A percentile compares a stretch with the other conserved stretches of the same genome.
Conservation (phyloP, 2,113 vertebrate genomes). For the Dasypus novemcinctus region DNA sequence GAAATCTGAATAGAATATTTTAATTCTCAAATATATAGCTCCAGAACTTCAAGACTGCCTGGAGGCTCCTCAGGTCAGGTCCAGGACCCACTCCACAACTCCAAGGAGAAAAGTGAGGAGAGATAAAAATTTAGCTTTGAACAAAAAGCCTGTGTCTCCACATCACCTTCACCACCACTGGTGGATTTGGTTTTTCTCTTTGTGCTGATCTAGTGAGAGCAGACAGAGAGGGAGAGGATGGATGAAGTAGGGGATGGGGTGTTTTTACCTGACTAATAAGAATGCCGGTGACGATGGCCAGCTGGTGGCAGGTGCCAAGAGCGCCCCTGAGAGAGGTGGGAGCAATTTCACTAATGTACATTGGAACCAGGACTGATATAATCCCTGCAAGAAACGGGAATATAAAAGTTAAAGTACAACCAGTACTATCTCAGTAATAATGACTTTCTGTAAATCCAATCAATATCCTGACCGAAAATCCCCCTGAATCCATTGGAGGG, state of each 20-base stretch:
- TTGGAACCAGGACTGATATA: constrained; percentile 93
- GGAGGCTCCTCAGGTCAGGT: background rate
- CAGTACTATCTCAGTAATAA: background rate
- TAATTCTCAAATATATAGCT: constrained; percentile 20
- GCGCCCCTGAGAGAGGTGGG: constrained; percentile 94
- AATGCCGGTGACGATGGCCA: constrained; percentile 93
- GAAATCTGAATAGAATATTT: constrained; percentile 22
- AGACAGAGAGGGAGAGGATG: no score
- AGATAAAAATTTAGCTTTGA: background rate
- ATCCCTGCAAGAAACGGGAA: constrained; percentile 85
- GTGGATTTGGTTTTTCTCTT: background rate
- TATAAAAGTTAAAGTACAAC: constrained; percentile 34
- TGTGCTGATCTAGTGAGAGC: background rate
- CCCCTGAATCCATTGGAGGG: background rate
- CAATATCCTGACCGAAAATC: background rate
- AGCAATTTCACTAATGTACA: constrained; percentile 97
- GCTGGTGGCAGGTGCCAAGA: constrained; percentile 92
- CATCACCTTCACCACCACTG: background rate
- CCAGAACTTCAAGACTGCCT: background rate
- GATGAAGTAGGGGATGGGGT: background rate
- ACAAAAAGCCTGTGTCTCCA: background rate
- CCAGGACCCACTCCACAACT: background rate
- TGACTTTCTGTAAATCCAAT: background rate
- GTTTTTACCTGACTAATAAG: constrained; percentile 93
- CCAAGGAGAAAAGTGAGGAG: background rate